Evolutionary conservation across 1,140 invertebrate species (phyloP), one percentile per base, ranked within the genome.

Genomic region (Drosophila fuyamai): DNA sequence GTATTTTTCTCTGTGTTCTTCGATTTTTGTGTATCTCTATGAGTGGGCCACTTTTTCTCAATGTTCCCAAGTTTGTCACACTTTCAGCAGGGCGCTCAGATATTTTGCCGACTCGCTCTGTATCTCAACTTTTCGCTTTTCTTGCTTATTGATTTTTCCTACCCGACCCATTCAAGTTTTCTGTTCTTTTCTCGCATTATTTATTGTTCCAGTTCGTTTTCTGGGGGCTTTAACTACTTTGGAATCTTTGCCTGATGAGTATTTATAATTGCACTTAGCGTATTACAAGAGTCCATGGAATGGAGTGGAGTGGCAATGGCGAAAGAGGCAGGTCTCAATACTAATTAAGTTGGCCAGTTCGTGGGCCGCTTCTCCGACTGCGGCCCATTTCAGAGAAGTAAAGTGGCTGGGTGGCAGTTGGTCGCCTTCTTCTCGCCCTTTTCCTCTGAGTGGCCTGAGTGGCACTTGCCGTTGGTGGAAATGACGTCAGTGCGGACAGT

Each of bases 251-350:
- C 60, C 36, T 72, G 83, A 82, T 83, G 66, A 76, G 57, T 73
- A 79, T 83, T 86, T 88, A 79, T 89, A 88, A 88, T 89, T 83
- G 83, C 83, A 83, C 83, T 88, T 79, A 79, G 63, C 58, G 68
- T 60, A 68, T 68, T 63, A 51, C 62, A 56, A 76, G 73, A 40
- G 51, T 13, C 16, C 4, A 13, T 16, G 40, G 18, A 10, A 23
- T 38, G 48, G 0, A 3, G 27, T n/a, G 27, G 23, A n/a, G 7
- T 13, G n/a, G 12, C 13, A 32, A 50, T 7, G 29, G 29, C 29
- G 1, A 50, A 50, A 7, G n/a, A 29, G 43, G n/a, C 48, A 29
- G 54, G 36, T 48, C 41, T 41, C 70, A 70, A 75, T 72, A 84
- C 68, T 88, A 89, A 88, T 88, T 88, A 90, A 89, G 81, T 84